Evolutionary conservation across 2,888 invertebrate genomes (phyloP), one percentile per base, ranked within the genome.

Genomic region (Drosophila colorata): DNA sequence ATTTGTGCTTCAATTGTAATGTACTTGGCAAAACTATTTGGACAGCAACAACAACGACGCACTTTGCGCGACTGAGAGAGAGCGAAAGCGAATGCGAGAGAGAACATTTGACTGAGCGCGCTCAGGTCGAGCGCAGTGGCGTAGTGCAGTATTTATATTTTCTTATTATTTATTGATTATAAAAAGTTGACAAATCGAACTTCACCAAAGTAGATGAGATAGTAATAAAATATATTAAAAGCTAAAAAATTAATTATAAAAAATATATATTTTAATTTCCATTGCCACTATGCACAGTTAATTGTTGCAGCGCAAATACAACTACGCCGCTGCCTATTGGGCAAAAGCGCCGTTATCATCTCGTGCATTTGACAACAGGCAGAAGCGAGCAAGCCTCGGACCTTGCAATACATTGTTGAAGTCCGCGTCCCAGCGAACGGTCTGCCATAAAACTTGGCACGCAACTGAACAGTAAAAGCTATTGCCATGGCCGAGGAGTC

Each of bases 281-380:
- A 2, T 2, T 20, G 20, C 28, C 8, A 7, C 28, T 9, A 28
- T 28, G 1, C 28, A 28, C 7, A 8, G 28, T 8, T 28, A 28
- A 28, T 28, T 41, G 52, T 11, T 31, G 7, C 5, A 18, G 37
- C 18, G 23, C 23, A 43, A 2, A 3, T 28, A 9, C 25, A 57
- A n/a, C 69, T 48, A 37, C 49, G 60, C 56, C 61, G 6, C 56
- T 66, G 63, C 2, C 33, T 28, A 8, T 48, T 37, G 25, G 16
- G 43, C 28, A 23, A 43, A 63, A 58, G 43, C 56, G 69, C 76
- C 76, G 78, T 76, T 76, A 76, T 78, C 69, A 69, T 47, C 37
- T 53, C 46, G 6, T 35, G 46, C 57, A 57, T 65, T 57, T 49
- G 67, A 61, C 51, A 48, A 60, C 66, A 56, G 63, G 14, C 71